These are phyloP conservation scores for Propithecus deckenii DNA, from an alignment of 2,797 vertebrate species.

Conservation along the genomic window DNA sequence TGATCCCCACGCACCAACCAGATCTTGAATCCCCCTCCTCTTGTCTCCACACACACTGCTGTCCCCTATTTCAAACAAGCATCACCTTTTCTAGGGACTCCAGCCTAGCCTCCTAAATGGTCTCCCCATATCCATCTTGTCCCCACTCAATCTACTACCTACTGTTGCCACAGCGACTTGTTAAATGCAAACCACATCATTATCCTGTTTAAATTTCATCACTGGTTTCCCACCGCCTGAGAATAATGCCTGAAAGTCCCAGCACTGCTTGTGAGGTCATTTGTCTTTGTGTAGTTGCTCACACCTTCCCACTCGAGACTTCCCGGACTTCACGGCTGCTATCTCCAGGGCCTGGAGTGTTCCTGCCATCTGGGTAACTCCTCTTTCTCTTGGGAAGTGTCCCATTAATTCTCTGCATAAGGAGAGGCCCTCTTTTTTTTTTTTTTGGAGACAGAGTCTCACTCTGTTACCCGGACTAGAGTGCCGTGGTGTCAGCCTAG, in stretches of 20 bases:
- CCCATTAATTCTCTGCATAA: not conserved
- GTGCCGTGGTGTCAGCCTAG: too few relatives aligned
- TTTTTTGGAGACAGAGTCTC: too few relatives aligned
- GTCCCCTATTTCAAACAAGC: not conserved
- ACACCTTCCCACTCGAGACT: not conserved
- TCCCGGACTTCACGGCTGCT: not conserved
- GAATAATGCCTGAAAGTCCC: not conserved
- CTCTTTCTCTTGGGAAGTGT: not conserved
- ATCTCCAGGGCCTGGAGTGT: not conserved
- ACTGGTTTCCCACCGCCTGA: not conserved
- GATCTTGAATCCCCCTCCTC: not conserved
- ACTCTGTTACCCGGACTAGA: too few relatives aligned
- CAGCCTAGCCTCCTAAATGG: not conserved
- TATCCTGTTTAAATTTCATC: not conserved
- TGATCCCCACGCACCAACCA: not conserved
- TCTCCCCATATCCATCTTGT: not conserved
- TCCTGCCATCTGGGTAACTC: not conserved
- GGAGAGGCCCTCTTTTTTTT: not conserved
- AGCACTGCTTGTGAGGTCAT: not conserved
- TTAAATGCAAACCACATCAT: not conserved
- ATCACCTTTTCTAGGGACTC: not conserved
- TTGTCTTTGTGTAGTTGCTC: not conserved
- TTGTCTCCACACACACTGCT: fast-evolving
- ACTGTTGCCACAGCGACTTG: too few relatives aligned
- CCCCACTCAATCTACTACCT: not conserved